Conservation (phyloP, 1,140 invertebrate species). For the Platyscapa corneri region DNA sequence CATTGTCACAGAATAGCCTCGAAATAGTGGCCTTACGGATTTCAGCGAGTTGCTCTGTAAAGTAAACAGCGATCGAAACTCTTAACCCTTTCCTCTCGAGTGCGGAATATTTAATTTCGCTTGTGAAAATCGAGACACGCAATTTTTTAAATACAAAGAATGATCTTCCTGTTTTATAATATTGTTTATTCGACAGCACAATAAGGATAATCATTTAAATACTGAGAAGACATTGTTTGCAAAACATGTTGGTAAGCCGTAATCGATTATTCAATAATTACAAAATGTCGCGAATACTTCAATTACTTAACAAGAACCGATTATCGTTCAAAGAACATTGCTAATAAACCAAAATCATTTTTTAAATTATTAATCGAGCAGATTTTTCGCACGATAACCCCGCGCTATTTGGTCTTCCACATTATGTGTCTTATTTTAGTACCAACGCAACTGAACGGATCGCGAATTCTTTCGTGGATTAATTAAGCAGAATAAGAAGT, state of each 20-base stretch:
- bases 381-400: not conserved
- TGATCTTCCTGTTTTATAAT: not conserved
- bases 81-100: not conserved
- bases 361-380: too few relatives aligned
- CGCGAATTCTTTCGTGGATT: too few relatives aligned
- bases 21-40: constrained; percentile 89
- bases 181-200: not conserved
- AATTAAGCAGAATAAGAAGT: not conserved
- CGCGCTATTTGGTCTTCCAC: too few relatives aligned
- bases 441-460: not conserved
- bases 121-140: not conserved
- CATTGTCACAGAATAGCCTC: constrained; percentile 91
- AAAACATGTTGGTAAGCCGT: not conserved
- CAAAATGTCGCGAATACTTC: not conserved
- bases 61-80: constrained; percentile 25
- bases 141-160: not conserved
- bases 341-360: too few relatives aligned
- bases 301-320: not conserved
- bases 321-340: not conserved
- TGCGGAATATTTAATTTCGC: not conserved
- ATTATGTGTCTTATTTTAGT: too few relatives aligned
- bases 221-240: not conserved
- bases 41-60: constrained; percentile 87
- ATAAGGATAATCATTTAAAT: not conserved
- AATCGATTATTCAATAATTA: not conserved